These are phyloP conservation scores for Oopsacas minuta DNA, from an alignment of 37 sponge, comb jelly and placozoan species.

Conservation along the genomic window DNA sequence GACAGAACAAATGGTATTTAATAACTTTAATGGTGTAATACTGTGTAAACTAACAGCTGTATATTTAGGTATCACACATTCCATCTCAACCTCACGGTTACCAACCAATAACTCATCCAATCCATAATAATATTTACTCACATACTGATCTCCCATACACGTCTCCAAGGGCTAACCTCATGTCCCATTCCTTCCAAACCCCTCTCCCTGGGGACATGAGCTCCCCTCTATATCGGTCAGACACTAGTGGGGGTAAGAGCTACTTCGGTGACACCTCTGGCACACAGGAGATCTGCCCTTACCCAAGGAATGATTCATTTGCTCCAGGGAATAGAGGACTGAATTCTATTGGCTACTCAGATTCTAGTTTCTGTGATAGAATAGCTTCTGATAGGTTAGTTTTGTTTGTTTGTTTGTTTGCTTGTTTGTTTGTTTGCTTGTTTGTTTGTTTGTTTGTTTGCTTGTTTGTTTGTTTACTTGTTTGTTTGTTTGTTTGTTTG, in stretches of 20 bases:
- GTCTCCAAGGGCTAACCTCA: background rate
- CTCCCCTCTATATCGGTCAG: background rate
- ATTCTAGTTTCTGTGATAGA: background rate
- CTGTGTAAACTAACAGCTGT: background rate
- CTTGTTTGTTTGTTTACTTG: too few species aligned
- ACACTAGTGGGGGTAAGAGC: background rate
- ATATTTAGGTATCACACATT: background rate
- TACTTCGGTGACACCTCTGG: background rate
- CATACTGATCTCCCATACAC: background rate
- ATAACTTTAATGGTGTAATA: background rate
- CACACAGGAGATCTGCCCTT: background rate
- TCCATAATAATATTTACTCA: background rate
- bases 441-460: background rate
- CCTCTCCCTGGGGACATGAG: background rate
- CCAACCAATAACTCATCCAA: background rate
- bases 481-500: background rate
- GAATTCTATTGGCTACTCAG: background rate
- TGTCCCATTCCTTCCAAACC: constrained; percentile 12
- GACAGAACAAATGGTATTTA: background rate
- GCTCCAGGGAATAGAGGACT: background rate
- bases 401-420: background rate
- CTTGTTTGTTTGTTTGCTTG: background rate
- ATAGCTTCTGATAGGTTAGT: background rate
- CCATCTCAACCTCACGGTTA: too few species aligned
- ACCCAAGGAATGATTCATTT: background rate